phyloP scores from a whole-genome alignment of 2,113 vertebrate species.

The human (Homo sapiens) region GRCh38 chr1:81314001-81314500 shows the following conservation, averaged over 20 bases:
- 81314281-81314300: neutral
- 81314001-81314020: conserved; percentile 87
- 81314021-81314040: conserved; percentile 84
- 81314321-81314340: conserved; percentile 30
- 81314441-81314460: conserved; percentile 34
- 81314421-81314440: conserved; percentile 75
- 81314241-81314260: neutral
- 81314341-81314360: conserved; percentile 44
- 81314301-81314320: neutral
- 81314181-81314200: conserved; percentile 69
- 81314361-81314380: conserved; percentile 34
- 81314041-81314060: conserved; percentile 84
- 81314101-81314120: conserved; percentile 82
- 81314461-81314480: conserved; percentile 62
- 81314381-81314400: conserved; percentile 58
- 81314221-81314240: neutral
- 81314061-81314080: conserved; percentile 87
- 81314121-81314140: conserved; percentile 83
- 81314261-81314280: neutral
- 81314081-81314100: conserved; percentile 85
- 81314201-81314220: conserved; percentile 57
- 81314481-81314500: conserved; percentile 62
- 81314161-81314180: conserved; percentile 69
- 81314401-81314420: conserved; percentile 77
- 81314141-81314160: conserved; percentile 78